Percentiles rank a stretch among this genome's conserved stretches.
phyloP scores from a whole-genome alignment of 2,797 vertebrate genomes.

The Tragelaphus eurycerus region DNA sequence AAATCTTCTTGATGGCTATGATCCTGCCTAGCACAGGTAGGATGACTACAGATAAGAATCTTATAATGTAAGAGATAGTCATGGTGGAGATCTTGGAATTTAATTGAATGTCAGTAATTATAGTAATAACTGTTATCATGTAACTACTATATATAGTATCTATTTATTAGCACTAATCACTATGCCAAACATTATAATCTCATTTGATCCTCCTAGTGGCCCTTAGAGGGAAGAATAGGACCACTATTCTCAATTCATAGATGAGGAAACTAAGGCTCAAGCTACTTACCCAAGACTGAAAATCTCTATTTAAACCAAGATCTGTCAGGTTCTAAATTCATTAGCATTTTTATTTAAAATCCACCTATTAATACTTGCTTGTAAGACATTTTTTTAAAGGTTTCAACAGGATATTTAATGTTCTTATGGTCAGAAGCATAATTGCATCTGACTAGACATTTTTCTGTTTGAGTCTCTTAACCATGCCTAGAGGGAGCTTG shows the following conservation, averaged over 20 bases:
- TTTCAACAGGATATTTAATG: neutral
- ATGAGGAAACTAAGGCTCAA: neutral
- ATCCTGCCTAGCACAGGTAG: neutral
- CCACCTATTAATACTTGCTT: neutral
- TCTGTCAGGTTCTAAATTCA: neutral
- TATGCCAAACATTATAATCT: neutral
- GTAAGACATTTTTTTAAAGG: neutral
- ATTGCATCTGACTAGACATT: neutral
- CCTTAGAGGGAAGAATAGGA: neutral
- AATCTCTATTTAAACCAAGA: neutral
- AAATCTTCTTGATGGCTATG: neutral
- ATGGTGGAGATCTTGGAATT: conserved; percentile 46
- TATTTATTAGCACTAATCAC: conserved; percentile 43
- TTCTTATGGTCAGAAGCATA: neutral
- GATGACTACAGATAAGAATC: neutral
- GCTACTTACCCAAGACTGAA: neutral
- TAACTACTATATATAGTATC: neutral
- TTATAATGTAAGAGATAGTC: neutral
- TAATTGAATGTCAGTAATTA: conserved; percentile 60
- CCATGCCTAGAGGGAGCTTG: neutral
- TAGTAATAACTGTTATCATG: conserved; percentile 39
- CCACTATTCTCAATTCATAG: neutral
- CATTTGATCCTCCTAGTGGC: neutral
- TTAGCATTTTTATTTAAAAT: conserved; percentile 11
- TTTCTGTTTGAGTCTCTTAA: conserved; percentile 40